A percentile compares a stretch with the other conserved stretches of the same genome.
Evolutionary conservation across 2,113 vertebrate genomes (phyloP).

Genomic region (Spizaetus ornatus): DNA sequence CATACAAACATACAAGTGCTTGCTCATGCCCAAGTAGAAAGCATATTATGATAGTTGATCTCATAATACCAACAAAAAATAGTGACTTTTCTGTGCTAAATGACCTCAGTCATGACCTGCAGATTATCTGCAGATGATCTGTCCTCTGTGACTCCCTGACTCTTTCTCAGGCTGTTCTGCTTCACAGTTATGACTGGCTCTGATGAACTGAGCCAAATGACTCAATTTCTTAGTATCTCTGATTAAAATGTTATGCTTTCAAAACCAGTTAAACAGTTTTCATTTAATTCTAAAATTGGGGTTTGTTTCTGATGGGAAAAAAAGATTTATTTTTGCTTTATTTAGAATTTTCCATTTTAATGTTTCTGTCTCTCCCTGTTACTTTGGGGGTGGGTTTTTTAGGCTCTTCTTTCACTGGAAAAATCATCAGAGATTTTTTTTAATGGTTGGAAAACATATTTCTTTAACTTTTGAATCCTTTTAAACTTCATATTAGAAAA

Average conservation of each 20-base stretch:
- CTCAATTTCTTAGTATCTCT: not conserved
- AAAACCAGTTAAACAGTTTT: not conserved
- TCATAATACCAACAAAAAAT: constrained; percentile 11
- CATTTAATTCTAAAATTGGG: not conserved
- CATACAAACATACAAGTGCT: not conserved
- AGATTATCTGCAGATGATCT: constrained; percentile 36
- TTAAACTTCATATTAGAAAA: not conserved
- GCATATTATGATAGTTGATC: not conserved
- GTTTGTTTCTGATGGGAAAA: not conserved
- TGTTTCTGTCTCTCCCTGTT: not conserved
- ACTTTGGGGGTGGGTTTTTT: not conserved
- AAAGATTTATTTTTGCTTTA: not conserved
- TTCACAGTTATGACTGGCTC: not conserved
- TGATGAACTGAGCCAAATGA: constrained; percentile 6
- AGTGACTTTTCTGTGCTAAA: not conserved
- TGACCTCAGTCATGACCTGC: constrained; percentile 38
- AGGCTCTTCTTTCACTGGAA: not conserved
- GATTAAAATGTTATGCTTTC: constrained; percentile 8
- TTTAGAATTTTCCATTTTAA: not conserved
- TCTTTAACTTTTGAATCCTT: not conserved
- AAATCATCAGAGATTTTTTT: not conserved
- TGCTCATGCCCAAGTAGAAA: not conserved
- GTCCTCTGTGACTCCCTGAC: not conserved
- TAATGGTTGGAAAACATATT: not conserved
- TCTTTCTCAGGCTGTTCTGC: not conserved